Evolutionary conservation across 1,140 invertebrate species (phyloP), one percentile per base, ranked within the genome.

Genomic region (Alviniconcha marisindica): DNA sequence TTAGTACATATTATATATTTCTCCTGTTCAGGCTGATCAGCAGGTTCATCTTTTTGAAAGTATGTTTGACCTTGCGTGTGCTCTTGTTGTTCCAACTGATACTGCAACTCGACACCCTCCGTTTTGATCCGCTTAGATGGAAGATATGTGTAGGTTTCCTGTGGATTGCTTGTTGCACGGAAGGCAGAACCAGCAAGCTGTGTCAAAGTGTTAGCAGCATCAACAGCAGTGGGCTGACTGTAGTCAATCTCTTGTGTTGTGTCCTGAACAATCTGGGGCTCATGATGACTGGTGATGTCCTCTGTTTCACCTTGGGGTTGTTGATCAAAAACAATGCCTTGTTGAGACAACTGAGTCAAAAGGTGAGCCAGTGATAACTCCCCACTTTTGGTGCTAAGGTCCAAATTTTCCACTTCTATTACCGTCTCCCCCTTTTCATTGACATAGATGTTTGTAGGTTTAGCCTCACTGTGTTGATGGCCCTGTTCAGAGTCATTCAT

Each of bases 271-370:
- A 80, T n/a, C 31, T 40, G 38, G 1, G 15, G 7, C 28, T 44
- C 78, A 24, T 66, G 56, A 38, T 28, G 14, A 12, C 42, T 60
- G 40, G 40, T 44, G n/a, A 28, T 80, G 10, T 40, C n/a, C 40
- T 80, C 78, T 15, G 78, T 31, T 15, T 60, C 56, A 4, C 40
- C 36, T 18, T 63, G 60, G 33, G 78, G 36, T 60, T 66, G 56
- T 51, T 86, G 83, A 56, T 86, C 82, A 84, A 86, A 86, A 1
- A 86, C 85, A 42, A 86, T 86, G n/a, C 82, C 85, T 56, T 86
- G 82, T 31, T 86, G 85, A 42, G 82, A 86, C 36, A 84, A 74
- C 69, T 84, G 82, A 36, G 83, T 82, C 24, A 83, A 63, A 38
- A 83, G 85, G 63, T 86, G 85, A 36, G 83, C 85, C 40, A 84